Conservation (phyloP, 2,797 vertebrate genomes). For the Takifugu ocellatus region DNA sequence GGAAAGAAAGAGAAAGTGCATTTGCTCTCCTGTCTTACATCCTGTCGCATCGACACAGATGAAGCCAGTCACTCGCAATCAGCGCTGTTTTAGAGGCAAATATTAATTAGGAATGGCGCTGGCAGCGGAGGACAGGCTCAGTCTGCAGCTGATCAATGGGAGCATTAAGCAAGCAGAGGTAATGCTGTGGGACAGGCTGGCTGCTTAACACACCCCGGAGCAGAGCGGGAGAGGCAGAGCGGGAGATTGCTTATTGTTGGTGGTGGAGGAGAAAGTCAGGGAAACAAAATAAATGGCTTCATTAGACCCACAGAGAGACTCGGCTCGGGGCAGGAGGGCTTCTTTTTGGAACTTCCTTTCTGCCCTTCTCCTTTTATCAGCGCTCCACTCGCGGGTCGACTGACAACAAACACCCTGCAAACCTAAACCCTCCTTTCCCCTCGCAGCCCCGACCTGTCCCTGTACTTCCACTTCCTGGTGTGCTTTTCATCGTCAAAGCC, state of each 20-base stretch:
- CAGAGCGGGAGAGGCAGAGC: conserved; percentile 31
- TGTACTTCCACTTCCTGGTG: conserved; percentile 63
- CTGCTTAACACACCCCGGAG: conserved; percentile 58
- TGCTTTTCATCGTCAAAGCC: conserved; percentile 67
- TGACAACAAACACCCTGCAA: conserved; percentile 48
- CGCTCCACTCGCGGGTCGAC: conserved; percentile 43
- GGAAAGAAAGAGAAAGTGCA: conserved; percentile 14
- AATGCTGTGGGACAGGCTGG: conserved; percentile 56
- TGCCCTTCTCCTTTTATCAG: conserved; percentile 37
- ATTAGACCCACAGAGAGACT: conserved; percentile 57
- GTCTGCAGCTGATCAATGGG: conserved; percentile 57
- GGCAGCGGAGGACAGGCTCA: conserved; percentile 34
- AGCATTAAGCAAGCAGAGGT: conserved; percentile 57
- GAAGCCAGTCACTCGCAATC: conserved; percentile 54
- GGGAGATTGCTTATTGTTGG: conserved; percentile 41
- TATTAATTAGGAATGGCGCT: conserved; percentile 53
- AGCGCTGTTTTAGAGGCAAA: conserved; percentile 50
- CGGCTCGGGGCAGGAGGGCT: conserved; percentile 55
- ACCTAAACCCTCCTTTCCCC: conserved; percentile 38
- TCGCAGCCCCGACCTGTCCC: conserved; percentile 55
- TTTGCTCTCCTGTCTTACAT: conserved; percentile 23
- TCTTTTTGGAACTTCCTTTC: conserved; percentile 18
- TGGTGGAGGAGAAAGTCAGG: conserved; percentile 50
- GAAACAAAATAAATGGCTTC: conserved; percentile 69
- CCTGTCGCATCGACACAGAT: conserved; percentile 43